A percentile compares a stretch with the other conserved stretches of the same genome.
phyloP scores from a whole-genome alignment of 2,888 invertebrate species.

The Phasia obesa region DNA sequence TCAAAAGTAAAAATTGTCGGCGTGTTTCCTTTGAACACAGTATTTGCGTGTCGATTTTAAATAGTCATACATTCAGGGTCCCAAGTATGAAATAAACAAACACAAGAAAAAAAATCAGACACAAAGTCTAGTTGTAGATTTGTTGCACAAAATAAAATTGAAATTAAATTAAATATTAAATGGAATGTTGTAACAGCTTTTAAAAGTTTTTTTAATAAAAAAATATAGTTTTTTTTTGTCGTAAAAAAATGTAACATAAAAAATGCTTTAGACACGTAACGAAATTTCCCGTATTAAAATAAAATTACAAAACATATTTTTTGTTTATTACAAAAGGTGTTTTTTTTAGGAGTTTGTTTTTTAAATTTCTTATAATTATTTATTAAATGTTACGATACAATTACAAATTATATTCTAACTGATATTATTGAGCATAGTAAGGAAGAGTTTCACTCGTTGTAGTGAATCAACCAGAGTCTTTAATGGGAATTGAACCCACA shows the following conservation, averaged over 20 bases:
- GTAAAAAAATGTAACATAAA: neutral
- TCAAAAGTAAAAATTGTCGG: constrained; percentile 43
- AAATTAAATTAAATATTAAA: constrained; percentile 35
- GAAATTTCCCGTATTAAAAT: constrained; percentile 31
- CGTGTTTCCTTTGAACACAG: constrained; percentile 55
- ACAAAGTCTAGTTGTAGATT: constrained; percentile 43
- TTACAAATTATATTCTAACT: too few species aligned
- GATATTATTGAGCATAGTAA: too few species aligned
- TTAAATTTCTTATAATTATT: too few species aligned
- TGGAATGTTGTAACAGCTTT: constrained; percentile 47
- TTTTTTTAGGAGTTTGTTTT: too few species aligned
- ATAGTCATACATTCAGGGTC: constrained; percentile 46
- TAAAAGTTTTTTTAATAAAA: neutral
- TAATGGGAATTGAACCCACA: too few species aligned
- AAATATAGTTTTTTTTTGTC: too few species aligned
- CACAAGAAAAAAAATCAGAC: constrained; percentile 37
- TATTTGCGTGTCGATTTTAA: constrained; percentile 61
- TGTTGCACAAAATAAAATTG: constrained; percentile 4
- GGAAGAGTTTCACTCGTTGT: too few species aligned
- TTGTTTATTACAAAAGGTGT: too few species aligned
- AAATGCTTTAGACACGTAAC: neutral
- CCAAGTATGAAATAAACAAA: constrained; percentile 20
- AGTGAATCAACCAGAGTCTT: too few species aligned
- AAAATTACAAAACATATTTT: neutral
- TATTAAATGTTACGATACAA: too few species aligned